Conservation (phyloP, 2,113 vertebrate genomes). For the Caracal caracal region DNA sequence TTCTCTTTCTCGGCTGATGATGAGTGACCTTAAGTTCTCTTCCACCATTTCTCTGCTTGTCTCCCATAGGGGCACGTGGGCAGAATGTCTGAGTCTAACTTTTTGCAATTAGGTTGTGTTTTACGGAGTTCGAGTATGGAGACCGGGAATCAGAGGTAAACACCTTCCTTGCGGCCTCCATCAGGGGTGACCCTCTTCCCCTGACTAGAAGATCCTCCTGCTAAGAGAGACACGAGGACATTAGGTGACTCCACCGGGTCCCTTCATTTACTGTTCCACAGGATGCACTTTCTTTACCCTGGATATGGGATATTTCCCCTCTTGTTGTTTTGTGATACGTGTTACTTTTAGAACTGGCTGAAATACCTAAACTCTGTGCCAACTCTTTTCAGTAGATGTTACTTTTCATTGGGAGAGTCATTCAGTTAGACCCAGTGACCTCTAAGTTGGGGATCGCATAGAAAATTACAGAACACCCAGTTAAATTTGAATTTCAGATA, state of each 20-base stretch:
- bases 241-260: fast-evolving
- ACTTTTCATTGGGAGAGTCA: not conserved
- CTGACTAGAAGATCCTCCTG: fast-evolving
- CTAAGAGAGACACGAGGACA: not conserved
- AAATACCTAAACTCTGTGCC: not conserved
- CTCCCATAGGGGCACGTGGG: fast-evolving
- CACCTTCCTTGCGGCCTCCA: too few relatives aligned
- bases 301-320: not conserved
- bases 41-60: too few relatives aligned
- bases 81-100: not conserved
- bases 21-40: not conserved
- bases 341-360: not conserved
- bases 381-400: not conserved
- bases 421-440: not conserved
- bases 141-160: not conserved
- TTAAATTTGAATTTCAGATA: not conserved
- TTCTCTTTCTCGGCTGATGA: not conserved
- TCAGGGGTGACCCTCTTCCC: fast-evolving
- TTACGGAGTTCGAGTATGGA: not conserved
- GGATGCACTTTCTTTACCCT: not conserved
- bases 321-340: not conserved
- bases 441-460: not conserved
- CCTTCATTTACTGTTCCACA: not conserved
- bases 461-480: not conserved
- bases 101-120: not conserved